Evolutionary conservation across 2,888 invertebrate genomes (phyloP).

Genomic region (Ephialtes manifestator): DNA sequence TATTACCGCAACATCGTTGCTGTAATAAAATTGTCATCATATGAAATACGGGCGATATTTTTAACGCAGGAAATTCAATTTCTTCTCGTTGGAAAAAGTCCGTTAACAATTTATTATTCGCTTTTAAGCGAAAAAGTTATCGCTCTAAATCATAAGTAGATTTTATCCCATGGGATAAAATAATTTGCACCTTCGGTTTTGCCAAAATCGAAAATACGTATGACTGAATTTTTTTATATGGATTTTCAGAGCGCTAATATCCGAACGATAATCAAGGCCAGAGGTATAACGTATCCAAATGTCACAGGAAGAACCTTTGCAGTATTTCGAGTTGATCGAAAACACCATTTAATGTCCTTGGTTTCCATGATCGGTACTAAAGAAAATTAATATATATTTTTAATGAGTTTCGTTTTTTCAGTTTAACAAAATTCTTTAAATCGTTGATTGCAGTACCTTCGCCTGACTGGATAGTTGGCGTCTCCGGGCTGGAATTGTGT

Average conservation of each 20-base stretch:
- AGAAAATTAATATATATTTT: conserved; percentile 48
- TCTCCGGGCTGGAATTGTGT: conserved; percentile 95
- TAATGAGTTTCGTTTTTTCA: conserved; percentile 52
- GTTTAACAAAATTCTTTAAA: not conserved
- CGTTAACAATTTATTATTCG: not conserved
- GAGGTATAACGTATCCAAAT: conserved; percentile 95
- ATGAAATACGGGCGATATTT: too few relatives aligned
- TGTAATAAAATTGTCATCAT: too few relatives aligned
- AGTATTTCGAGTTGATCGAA: conserved; percentile 93
- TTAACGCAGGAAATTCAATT: too few relatives aligned
- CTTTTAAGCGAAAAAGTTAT: not conserved
- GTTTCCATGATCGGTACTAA: conserved; percentile 93
- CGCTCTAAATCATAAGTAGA: not conserved
- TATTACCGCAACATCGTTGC: too few relatives aligned
- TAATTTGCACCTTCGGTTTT: not conserved
- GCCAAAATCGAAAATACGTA: not conserved
- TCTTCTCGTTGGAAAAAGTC: not conserved
- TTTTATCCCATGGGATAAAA: not conserved
- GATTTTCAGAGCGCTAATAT: conserved; percentile 88
- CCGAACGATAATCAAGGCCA: conserved; percentile 95
- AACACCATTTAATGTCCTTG: conserved; percentile 94
- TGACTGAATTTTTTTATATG: not conserved
- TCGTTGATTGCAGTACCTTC: conserved; percentile 91
- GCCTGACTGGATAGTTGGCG: conserved; percentile 99
- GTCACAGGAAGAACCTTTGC: conserved; percentile 94